Evolutionary conservation across 2,888 invertebrate genomes (phyloP).

Genomic region (Lacanobia wlatinum): DNA sequence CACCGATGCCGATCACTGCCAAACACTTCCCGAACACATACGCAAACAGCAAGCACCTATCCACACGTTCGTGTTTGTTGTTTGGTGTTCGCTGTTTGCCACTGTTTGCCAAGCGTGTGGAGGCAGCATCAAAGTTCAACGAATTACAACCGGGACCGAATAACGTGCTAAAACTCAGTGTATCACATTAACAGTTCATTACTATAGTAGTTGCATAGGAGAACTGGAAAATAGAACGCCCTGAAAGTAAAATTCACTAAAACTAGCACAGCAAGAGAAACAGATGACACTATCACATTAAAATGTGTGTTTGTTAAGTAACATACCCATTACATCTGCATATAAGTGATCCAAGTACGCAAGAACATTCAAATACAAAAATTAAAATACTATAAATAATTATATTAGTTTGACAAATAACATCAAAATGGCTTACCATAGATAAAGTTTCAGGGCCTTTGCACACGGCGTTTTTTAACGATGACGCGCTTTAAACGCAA

Average conservation of each 20-base stretch:
- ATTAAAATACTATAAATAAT: conserved; percentile 8
- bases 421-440: neutral
- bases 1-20: too few species aligned
- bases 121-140: too few species aligned
- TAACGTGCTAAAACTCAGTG: neutral
- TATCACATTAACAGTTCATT: neutral
- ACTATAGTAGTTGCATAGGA: neutral
- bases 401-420: neutral
- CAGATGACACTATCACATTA: conserved; percentile 23
- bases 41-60: too few species aligned
- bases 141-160: too few species aligned
- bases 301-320: conserved; percentile 24
- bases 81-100: too few species aligned
- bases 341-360: conserved; percentile 58
- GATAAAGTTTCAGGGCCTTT: too few species aligned
- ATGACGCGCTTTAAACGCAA: too few species aligned
- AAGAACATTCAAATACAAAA: conserved; percentile 45
- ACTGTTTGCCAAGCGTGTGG: too few species aligned
- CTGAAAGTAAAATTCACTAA: neutral
- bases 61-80: too few species aligned
- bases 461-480: too few species aligned
- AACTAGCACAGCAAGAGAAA: conserved; percentile 25
- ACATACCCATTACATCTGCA: conserved; percentile 60
- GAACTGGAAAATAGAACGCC: neutral
- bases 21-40: too few species aligned